phyloP scores from a whole-genome alignment of 1,140 invertebrate genomes.

The Mya arenaria region DNA sequence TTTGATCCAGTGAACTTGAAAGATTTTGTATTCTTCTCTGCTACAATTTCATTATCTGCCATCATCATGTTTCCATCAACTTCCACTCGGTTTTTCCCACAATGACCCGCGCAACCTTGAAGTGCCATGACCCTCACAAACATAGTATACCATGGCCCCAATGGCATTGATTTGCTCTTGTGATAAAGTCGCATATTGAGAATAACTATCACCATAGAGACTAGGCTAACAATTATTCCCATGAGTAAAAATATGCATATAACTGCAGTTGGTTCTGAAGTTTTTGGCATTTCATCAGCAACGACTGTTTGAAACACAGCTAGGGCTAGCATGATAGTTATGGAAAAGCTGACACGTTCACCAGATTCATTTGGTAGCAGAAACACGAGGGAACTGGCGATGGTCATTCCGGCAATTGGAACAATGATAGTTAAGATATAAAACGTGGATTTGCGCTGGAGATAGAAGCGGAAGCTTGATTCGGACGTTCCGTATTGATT shows the following conservation, averaged over 20 bases:
- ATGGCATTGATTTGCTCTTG: not conserved
- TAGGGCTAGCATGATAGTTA: conserved; percentile 14
- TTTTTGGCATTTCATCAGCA: conserved; percentile 4
- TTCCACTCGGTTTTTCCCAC: not conserved
- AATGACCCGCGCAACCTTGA: not conserved
- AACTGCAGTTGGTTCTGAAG: not conserved
- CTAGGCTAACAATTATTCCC: not conserved
- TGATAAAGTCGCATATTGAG: conserved; percentile 14
- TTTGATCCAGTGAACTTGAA: not conserved
- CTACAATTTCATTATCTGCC: not conserved
- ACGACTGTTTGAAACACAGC: conserved; percentile 5
- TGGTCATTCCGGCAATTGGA: not conserved
- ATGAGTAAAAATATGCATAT: conserved; percentile 9
- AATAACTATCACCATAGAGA: not conserved
- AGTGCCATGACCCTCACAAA: not conserved
- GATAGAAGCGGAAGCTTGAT: not conserved
- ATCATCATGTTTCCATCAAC: not conserved
- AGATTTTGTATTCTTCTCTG: not conserved
- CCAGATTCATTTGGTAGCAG: conserved; percentile 30
- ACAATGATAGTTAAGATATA: conserved; percentile 25
- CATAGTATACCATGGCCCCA: not conserved
- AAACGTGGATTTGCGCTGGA: not conserved
- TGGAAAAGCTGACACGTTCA: conserved; percentile 11
- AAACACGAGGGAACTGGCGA: not conserved
- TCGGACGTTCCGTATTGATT: not conserved